Evolutionary conservation across 2,113 vertebrate genomes (phyloP), one percentile per base, ranked within the genome.

Genomic region (Sinocyclocheilus anshuiensis): DNA sequence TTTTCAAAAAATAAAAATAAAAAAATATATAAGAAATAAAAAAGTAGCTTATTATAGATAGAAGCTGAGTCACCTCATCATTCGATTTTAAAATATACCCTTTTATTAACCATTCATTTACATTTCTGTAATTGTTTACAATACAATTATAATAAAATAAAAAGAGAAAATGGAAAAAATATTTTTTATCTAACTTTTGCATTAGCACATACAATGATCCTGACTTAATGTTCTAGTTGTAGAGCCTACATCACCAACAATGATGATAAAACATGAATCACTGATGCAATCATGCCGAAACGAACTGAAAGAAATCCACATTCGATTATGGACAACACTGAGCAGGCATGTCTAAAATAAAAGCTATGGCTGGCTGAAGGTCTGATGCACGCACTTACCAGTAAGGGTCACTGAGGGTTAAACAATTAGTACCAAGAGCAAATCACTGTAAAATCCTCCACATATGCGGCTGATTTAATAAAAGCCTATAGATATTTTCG

Each of bases 311-410:
- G 10, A 79, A 22, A 59, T 5, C 10, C 5, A 13, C 33, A 55
- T 78, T 57, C 2, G 4, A 20, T 4, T 16, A 77, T 33, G 2
- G 39, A 77, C 48, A 48, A 13, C 42, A 39, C 24, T 24, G 26
- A 55, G 65, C 48, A 77, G 4, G 59, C 13, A 48, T 65, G 7
- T 63, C 24, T 33, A 10, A 67, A 50, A 77, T 55, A 71, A 55
- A 79, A 67, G 22, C 45, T 29, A 13, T 53, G 12, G 22, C 24
- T 53, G 8, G 20, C 24, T 59, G 63, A 7, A 61, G 48, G 61
- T 48, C 57, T 26, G 61, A 76, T 8, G 45, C 55, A 59, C 42
- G 79, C 22, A 87, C 87, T 89, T 86, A 90, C 87, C 87, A 16
- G 65, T 24, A 7, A 39, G 33, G 6, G 7, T 82, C 50, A 81